phyloP scores from a whole-genome alignment of 2,888 invertebrate species.

The Spodoptera exigua region DNA sequence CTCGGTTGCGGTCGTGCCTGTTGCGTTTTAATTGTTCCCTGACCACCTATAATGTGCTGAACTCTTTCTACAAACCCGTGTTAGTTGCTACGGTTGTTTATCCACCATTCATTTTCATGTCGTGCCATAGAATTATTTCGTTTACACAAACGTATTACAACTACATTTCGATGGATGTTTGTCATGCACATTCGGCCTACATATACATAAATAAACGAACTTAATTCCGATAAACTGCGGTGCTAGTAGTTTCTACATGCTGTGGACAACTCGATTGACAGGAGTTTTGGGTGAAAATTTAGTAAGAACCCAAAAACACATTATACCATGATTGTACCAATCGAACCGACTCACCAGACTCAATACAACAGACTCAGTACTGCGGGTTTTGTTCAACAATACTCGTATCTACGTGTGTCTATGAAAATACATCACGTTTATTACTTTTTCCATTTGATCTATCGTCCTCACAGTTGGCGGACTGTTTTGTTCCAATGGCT shows the following conservation, averaged over 20 bases:
- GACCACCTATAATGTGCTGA: conserved; percentile 49
- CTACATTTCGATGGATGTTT: too few relatives aligned
- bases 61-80: conserved; percentile 31
- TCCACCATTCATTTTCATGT: conserved; percentile 29
- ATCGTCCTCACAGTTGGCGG: conserved; percentile 35
- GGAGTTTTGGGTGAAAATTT: not conserved
- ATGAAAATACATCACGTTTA: conserved; percentile 43
- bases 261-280: too few relatives aligned
- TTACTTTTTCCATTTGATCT: conserved; percentile 51
- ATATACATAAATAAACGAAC: too few relatives aligned
- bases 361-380: conserved; percentile 4
- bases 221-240: too few relatives aligned
- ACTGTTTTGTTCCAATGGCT: conserved; percentile 12
- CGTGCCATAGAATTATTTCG: conserved; percentile 13
- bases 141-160: not conserved
- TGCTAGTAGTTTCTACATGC: too few relatives aligned
- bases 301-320: not conserved
- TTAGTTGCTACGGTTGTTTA: conserved; percentile 32
- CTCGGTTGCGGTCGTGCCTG: conserved; percentile 62
- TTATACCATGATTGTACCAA: too few relatives aligned
- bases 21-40: conserved; percentile 68
- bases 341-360: too few relatives aligned
- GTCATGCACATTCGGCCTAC: too few relatives aligned
- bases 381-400: conserved; percentile 11
- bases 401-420: conserved; percentile 14